A percentile compares a stretch with the other conserved stretches of the same genome.
phyloP scores from a whole-genome alignment of 2,797 vertebrate species.

The Zonotrichia albicollis region DNA sequence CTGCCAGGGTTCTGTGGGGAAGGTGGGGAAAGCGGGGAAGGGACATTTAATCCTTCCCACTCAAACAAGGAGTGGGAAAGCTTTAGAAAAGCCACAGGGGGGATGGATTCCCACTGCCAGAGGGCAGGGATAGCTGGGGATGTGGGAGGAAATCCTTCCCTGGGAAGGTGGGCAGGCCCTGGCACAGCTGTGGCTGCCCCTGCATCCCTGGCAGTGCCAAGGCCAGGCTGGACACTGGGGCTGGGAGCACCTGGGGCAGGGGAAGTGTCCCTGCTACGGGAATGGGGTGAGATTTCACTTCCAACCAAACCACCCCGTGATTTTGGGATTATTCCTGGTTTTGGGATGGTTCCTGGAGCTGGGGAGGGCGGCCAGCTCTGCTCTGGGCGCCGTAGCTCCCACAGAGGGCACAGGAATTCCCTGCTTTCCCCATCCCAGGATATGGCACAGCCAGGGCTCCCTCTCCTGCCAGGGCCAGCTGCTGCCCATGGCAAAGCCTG shows the following conservation, averaged over 20 bases:
- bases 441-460: not conserved
- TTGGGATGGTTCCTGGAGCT: not conserved
- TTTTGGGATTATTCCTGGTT: not conserved
- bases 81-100: not conserved
- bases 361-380: not conserved
- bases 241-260: not conserved
- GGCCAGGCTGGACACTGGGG: not conserved
- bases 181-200: not conserved
- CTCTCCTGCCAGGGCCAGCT: not conserved
- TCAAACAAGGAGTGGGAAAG: not conserved
- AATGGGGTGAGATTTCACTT: not conserved
- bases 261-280: not conserved
- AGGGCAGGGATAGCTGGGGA: not conserved
- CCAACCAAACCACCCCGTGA: not conserved
- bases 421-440: rapidly evolving
- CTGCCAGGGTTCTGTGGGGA: not conserved
- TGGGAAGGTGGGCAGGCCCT: rapidly evolving
- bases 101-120: not conserved
- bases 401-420: not conserved
- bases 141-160: not conserved
- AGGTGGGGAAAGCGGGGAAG: too few species aligned
- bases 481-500: not conserved
- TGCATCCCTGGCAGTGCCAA: not conserved
- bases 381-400: not conserved
- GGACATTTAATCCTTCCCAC: not conserved